phyloP scores from a whole-genome alignment of 2,888 invertebrate species.

The Drosophila kanekoi region DNA sequence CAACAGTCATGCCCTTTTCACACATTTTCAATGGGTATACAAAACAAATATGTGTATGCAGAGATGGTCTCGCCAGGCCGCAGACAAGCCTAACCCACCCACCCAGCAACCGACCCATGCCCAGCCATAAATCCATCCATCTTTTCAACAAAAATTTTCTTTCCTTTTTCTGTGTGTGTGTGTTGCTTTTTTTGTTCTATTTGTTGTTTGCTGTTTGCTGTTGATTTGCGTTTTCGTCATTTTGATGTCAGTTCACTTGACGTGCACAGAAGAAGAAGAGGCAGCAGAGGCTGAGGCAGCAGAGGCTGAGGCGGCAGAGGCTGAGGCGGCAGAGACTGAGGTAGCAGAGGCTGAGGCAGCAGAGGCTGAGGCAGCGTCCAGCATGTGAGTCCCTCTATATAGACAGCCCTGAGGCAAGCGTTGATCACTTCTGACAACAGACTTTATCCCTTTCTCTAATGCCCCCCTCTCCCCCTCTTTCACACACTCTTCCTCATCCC shows the following conservation, averaged over 20 bases:
- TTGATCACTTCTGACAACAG: constrained; percentile 80
- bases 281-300: too few species aligned
- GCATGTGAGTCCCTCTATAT: constrained; percentile 20
- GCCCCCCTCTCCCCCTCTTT: neutral
- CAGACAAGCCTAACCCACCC: constrained; percentile 40
- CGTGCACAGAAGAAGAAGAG: constrained; percentile 50
- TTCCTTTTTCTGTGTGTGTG: constrained; percentile 26
- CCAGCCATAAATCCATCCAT: constrained; percentile 72
- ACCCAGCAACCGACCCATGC: constrained; percentile 21
- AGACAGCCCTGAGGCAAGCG: constrained; percentile 64
- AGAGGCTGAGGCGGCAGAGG: too few species aligned
- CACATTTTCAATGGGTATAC: too few species aligned
- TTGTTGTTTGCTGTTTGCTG: constrained; percentile 69
- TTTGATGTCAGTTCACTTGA: constrained; percentile 79
- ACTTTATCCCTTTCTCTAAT: constrained; percentile 13
- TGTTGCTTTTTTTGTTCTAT: constrained; percentile 19
- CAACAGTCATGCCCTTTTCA: too few species aligned
- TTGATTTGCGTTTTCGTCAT: constrained; percentile 81
- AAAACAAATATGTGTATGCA: neutral
- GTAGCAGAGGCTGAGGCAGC: too few species aligned
- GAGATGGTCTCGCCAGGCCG: constrained; percentile 48
- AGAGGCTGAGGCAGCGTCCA: constrained; percentile 23
- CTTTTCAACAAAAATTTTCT: constrained; percentile 64
- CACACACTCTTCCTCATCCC: too few species aligned
- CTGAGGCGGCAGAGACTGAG: too few species aligned